phyloP scores from a whole-genome alignment of 2,797 vertebrate genomes.

The Gephyroberyx darwinii region DNA sequence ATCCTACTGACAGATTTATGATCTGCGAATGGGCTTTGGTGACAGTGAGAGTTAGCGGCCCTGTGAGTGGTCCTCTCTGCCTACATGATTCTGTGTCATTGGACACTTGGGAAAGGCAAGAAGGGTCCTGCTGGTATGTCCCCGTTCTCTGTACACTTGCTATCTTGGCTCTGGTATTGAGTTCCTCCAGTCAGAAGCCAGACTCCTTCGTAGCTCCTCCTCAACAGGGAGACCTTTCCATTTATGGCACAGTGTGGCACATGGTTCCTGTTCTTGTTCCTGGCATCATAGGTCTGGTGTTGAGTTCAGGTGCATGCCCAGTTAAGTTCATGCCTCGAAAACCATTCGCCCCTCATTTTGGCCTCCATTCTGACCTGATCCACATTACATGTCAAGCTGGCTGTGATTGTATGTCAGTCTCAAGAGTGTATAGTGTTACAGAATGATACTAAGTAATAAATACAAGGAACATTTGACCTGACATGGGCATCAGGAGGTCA shows the following conservation, averaged over 20 bases:
- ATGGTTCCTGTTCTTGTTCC: neutral
- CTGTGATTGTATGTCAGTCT: constrained; percentile 24
- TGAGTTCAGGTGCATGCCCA: too few species aligned
- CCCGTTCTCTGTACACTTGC: neutral
- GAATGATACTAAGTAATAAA: constrained; percentile 13
- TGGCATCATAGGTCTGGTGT: too few species aligned
- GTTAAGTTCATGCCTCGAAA: neutral
- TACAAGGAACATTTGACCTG: constrained; percentile 18
- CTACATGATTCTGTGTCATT: neutral
- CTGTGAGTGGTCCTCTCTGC: neutral
- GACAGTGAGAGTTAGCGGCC: neutral
- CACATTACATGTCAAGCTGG: constrained; percentile 22
- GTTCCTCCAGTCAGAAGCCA: constrained; percentile 1
- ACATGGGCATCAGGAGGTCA: constrained; percentile 6
- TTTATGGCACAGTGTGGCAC: constrained; percentile 5
- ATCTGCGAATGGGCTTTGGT: constrained; percentile 13
- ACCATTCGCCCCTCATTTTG: constrained; percentile 9
- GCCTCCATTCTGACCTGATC: constrained; percentile 19
- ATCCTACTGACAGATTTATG: constrained; percentile 4
- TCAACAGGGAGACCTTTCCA: constrained; percentile 1
- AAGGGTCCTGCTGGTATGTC: neutral
- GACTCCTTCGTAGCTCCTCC: neutral
- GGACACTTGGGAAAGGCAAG: neutral
- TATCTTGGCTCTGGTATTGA: constrained; percentile 2
- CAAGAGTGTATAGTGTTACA: constrained; percentile 12